Base-by-base conservation (phyloP, 2,797 vertebrate species). In the Gastrophryne carolinensis region DNA sequence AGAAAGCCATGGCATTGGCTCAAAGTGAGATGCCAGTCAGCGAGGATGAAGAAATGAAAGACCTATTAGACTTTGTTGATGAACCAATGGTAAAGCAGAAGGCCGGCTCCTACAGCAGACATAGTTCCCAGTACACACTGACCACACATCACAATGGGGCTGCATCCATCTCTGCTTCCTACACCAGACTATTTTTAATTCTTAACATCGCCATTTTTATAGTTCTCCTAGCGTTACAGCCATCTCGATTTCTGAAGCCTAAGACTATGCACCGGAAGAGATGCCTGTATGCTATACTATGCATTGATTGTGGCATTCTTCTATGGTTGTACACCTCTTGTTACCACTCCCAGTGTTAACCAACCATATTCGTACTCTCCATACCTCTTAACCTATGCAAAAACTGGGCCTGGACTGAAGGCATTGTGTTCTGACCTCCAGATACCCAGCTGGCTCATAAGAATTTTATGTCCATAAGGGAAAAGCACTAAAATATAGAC, bases 181-280 rank as follows among this genome's bases (percentile, higher is more conserved):
- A 98, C 53, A 96, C 95, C 15, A 89, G 95, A 44, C 89, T 98
- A 2, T 99, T 99, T 81, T 90, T 99, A 32, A 91, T 98, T 64
- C 84, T 98, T 78, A 99, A 99, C 86, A 98, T 95, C 9, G 89
- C 91, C 47, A 96, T 96, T 69, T 98, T 98, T 87, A 95, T 99
- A 67, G 83, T 96, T 83, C 92, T 99, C 84, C 81, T 99, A 84
- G 91, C 94, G 2, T 88, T 95, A 85, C 90, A 97, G 72, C 84
- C 98, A 81, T 96, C 92, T 0, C 94, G 94, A 64, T 95, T 97
- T 78, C 94, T 95, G 83, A 93, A 90, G 79, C 92, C 91, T 15
- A 93, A 93, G 53, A 97, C 93, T 83, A 89, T 97, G 41, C 92
- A 95, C 75, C 90, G 93, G 3, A 95, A 98, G 84, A 90, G 94